Evolutionary conservation across 2,113 vertebrate species (phyloP), one percentile per base, ranked within the genome.

Genomic region (Herpetotheres cachinnans): DNA sequence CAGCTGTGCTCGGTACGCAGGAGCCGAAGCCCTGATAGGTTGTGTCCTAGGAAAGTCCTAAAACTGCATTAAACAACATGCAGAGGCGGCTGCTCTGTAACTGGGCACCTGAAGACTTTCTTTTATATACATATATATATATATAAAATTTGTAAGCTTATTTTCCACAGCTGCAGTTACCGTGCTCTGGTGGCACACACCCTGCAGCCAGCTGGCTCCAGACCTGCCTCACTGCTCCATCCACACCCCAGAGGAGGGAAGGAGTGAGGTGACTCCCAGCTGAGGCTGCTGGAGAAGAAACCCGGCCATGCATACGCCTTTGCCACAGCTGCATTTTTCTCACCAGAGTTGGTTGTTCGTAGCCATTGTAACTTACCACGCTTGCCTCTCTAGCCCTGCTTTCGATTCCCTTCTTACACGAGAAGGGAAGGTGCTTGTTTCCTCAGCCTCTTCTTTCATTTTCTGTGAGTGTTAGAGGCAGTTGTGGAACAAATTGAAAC

Each of bases 181-280:
- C 2, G 30, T 21, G 92, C 82, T 50, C 78, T 40, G 82, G 66
- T 77, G 82, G 58, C 63, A 50, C 88, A 1, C 77, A 4, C 11
- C 93, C 82, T 10, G 1, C 70, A 24, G 85, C 86, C 93, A 76
- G 84, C 91, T 91, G 95, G 86, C 96, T 91, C 81, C 3, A 10
- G 82, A 24, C 61, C 73, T 36, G 91, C 96, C 70, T 82, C 7
- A 0, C 92, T 65, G 76, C 93, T 92, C 93, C 46, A 1, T 94
- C 72, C 96, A 58, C 93, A 16, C 82, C 95, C 89, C 61, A 26
- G 80, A 65, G 80, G 16, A 71, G 79, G 0, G 26, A 9, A 72
- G 85, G 26, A 42, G 13, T 3, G 70, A 66, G 92, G 95, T 50
- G 83, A 29, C 94, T 90, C 94, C 96, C 82, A 84, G 89, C 91